Base-by-base conservation (phyloP, 2,888 invertebrate species). In the Aspidiotus rigidus region DNA sequence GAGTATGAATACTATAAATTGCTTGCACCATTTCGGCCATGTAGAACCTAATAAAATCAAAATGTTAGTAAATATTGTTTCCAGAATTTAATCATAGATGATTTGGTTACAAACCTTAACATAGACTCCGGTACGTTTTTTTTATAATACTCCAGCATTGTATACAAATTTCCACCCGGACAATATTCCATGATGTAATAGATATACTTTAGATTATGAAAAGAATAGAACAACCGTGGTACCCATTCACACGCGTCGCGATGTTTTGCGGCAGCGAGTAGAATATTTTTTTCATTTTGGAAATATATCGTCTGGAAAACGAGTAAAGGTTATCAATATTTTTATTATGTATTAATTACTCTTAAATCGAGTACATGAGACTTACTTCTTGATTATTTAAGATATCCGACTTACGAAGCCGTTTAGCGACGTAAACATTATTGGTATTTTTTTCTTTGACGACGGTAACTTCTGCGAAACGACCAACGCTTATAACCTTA, bases 101-200 rank as follows among this genome's bases (percentile, higher is more conserved):
- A 61, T n/a, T 13, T 11, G 57, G 16, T 61, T 10, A 67, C 16
- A 41, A 49, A 62, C 71, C 67, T 59, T 13, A 57, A 13, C 56
- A 71, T 62, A 9, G 56, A 60, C 42, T 67, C 67, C 17, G 67
- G 67, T 28, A 69, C 62, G n/a, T 69, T 69, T 69, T 69, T 69
- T 28, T 69, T 69, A 42, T 62, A 62, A 56, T 63, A 69, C 39
- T 69, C 60, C 44, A 49, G 44, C 67, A 67, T 67, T n/a, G 67
- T 67, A 39, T 60, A 60, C 1, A 93, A 80, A 79, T 92, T 91
- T 1, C 93, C 93, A 5, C 93, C 93, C 5, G 88, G 87, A 76
- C 91, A 86, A 74, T 88, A 87, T 76, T 93, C 93, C 92, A 93
- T 92, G 0, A 92, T 84, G 70, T 90, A 82, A 77, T 91, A 92